Evolutionary conservation across 2,888 invertebrate genomes (phyloP).

Genomic region (Lampropteryx suffumata): DNA sequence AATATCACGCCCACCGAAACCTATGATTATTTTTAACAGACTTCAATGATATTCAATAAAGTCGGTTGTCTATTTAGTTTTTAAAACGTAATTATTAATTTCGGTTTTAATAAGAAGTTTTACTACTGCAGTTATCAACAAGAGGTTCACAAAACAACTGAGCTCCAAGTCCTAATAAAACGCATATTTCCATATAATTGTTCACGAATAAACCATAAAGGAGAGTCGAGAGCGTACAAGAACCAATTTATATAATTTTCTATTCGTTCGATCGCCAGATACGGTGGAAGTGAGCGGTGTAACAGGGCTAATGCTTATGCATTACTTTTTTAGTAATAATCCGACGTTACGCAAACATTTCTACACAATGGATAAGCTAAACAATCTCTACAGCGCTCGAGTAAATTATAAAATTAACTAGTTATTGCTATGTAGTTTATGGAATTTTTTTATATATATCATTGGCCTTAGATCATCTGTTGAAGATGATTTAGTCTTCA

Average conservation of each 20-base stretch:
- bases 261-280: slow-evolving; percentile 67
- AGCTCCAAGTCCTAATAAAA: slow-evolving; percentile 41
- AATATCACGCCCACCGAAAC: too few relatives aligned
- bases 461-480: too few relatives aligned
- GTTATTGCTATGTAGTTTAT: too few relatives aligned
- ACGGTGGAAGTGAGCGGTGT: slow-evolving; percentile 40
- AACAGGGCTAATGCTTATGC: slow-evolving; percentile 61
- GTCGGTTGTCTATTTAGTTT: too few relatives aligned
- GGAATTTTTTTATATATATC: too few relatives aligned
- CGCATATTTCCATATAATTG: slow-evolving; percentile 56
- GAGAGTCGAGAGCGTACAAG: slow-evolving; percentile 50
- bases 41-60: too few relatives aligned
- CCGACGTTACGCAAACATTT: slow-evolving; percentile 50
- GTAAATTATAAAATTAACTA: neutral
- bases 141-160: slow-evolving; percentile 8
- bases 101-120: too few relatives aligned
- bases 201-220: slow-evolving; percentile 53
- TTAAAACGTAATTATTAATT: too few relatives aligned
- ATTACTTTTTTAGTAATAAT: slow-evolving; percentile 56
- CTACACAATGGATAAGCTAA: slow-evolving; percentile 22
- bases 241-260: slow-evolving; percentile 72
- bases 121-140: too few relatives aligned
- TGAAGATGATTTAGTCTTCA: too few relatives aligned
- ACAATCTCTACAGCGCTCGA: neutral
- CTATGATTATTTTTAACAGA: too few relatives aligned